Evolutionary conservation across 2,113 vertebrate species (phyloP), one percentile per base, ranked within the genome.

Genomic region (Hippocampus abdominalis): DNA sequence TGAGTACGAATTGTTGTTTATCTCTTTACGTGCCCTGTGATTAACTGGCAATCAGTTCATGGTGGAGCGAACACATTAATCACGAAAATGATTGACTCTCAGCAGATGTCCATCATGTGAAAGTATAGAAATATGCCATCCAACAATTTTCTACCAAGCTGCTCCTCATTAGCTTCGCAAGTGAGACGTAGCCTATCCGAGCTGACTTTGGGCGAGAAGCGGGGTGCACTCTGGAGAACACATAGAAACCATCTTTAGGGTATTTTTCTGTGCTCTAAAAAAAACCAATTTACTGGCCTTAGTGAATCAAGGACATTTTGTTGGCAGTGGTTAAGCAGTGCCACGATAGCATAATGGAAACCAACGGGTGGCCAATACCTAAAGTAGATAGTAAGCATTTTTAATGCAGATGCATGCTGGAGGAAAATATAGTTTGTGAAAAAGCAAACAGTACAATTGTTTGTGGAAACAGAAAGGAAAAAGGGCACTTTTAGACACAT

Each of bases 381-480:
- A 23, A 3, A 56, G 53, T 62, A 29, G 18, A 54, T 67, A 13
- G 44, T 27, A 40, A 44, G 57, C 53, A 66, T 49, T 66, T 56
- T 13, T 65, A 29, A 64, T 1, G 39, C 1, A 25, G 46, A 46
- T 62, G 53, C 61, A 25, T 68, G 29, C 44, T 71, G 56, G 74
- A 70, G 68, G 66, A 36, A 75, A 71, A 78, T 77, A 75, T 67
- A 75, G 13, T 64, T 49, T 46, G 40, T 44, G 63, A 64, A 46
- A 63, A 18, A 40, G 61, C 20, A 64, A 65, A 65, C 40, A 65
- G 21, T 65, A 3, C 4, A 5, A 39, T 27, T 67, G 49, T 77
- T 48, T 76, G 68, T 77, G 62, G 21, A 70, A 71, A 71, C 20
- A 53, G 21, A 81, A 72, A 81, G 80, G 66, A 64, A 79, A 73